Base-by-base conservation (phyloP, 2,113 vertebrate genomes). In the Callospermophilus lateralis region DNA sequence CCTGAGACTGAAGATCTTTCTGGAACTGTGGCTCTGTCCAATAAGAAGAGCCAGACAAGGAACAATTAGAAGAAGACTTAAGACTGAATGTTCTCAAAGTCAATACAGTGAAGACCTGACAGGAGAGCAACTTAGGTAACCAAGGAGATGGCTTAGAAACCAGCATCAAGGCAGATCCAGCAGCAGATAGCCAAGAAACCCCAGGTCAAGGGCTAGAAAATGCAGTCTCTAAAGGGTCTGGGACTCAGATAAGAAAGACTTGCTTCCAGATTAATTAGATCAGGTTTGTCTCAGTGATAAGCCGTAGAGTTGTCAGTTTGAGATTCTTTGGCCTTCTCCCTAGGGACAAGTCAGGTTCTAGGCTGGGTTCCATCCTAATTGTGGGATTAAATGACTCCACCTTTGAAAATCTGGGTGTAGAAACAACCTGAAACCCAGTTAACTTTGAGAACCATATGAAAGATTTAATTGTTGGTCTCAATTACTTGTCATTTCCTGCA, bases 31-130 rank as follows among this genome's bases (percentile, higher is more conserved):
- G 8, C 32, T 92, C 12, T 93, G 12, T 34, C 13, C 12, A 70
- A 2, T 9, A 26, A 80, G 26, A 79, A 51, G 9, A 70, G 8
- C 4, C 63, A 90, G n/a, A 13, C n/a, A 89, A 95, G 48, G 51
- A 88, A 76, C 11, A 87, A 53, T 53, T n/a, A 70, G 32, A 51
- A 70, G 39, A 79, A n/a, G 48, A 72, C 92, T 88, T 94, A 55
- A 91, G 63, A 83, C 24, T 7, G 91, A 72, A 81, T 85, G 24
- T 86, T 97, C 72, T 79, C 32, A 73, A 94, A 45, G 51, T 58
- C 83, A 63, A 10, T 81, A 91, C 30, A 90, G 48, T 84, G 80
- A 90, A 37, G 8, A 61, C 1, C 73, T 74, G 34, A 4, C 22
- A 84, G 7, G 4, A 86, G 37, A 58, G 51, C 6, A 87, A 53